phyloP scores from a whole-genome alignment of 1,140 invertebrate genomes.

The Cecropterus lyciades region DNA sequence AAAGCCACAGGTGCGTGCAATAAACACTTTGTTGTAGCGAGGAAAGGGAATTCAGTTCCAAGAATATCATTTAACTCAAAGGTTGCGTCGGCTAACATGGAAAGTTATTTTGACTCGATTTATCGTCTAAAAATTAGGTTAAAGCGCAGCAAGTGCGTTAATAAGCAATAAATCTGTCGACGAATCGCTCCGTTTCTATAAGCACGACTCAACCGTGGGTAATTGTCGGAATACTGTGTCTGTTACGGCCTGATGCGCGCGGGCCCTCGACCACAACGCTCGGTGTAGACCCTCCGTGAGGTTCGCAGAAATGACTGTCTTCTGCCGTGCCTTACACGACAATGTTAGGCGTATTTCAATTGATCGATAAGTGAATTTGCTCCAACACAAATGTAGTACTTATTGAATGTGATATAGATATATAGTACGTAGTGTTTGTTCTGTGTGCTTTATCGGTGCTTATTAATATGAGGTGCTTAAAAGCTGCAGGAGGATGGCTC shows the following conservation, averaged over 20 bases:
- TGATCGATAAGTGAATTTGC: constrained; percentile 65
- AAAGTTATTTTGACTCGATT: constrained; percentile 22
- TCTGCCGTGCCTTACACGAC: constrained; percentile 40
- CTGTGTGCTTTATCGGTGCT: constrained; percentile 52
- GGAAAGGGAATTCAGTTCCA: constrained; percentile 32
- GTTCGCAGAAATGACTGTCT: constrained; percentile 73
- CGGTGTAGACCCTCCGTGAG: constrained; percentile 68
- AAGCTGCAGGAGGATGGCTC: constrained; percentile 77
- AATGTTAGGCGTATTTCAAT: constrained; percentile 53
- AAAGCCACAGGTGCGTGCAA: constrained; percentile 34
- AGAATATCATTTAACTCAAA: constrained; percentile 17
- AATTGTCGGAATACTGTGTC: constrained; percentile 75
- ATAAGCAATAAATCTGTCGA: constrained; percentile 54
- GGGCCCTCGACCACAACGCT: constrained; percentile 73
- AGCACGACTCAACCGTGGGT: constrained; percentile 70
- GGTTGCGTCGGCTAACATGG: constrained; percentile 11
- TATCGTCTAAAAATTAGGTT: constrained; percentile 37
- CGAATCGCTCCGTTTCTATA: constrained; percentile 62
- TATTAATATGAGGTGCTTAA: constrained; percentile 79
- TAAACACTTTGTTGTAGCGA: constrained; percentile 30
- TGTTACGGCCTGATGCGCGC: constrained; percentile 75
- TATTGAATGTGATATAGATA: constrained; percentile 9
- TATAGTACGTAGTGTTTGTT: constrained; percentile 13
- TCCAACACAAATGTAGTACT: constrained; percentile 39
- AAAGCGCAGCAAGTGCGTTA: constrained; percentile 41